These are phyloP conservation scores for Sciaenops ocellatus DNA, from an alignment of 2,797 vertebrate species.

Conservation along the genomic window DNA sequence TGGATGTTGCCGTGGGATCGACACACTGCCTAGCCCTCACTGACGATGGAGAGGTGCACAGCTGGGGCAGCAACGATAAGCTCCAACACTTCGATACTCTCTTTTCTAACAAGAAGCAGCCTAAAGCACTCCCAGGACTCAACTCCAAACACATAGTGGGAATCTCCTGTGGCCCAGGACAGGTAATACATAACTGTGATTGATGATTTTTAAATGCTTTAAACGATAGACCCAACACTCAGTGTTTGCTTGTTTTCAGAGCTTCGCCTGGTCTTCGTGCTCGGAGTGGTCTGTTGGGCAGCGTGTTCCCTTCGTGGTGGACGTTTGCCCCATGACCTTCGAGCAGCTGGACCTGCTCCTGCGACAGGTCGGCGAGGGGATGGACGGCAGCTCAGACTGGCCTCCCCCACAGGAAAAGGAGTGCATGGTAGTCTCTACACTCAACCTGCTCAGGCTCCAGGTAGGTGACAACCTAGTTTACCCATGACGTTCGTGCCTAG, in stretches of 20 bases:
- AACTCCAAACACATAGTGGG: constrained; percentile 97
- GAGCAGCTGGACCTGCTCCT: constrained; percentile 97
- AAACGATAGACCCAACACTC: neutral
- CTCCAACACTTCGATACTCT: constrained; percentile 98
- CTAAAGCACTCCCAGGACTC: constrained; percentile 92
- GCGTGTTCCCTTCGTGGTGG: constrained; percentile 97
- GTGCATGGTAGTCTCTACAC: constrained; percentile 95
- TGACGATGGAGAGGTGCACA: constrained; percentile 97
- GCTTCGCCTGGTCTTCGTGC: constrained; percentile 98
- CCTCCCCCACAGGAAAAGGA: constrained; percentile 98
- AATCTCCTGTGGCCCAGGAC: constrained; percentile 96
- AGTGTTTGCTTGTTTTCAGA: constrained; percentile 79
- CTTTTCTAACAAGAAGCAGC: constrained; percentile 96
- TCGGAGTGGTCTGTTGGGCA: constrained; percentile 98
- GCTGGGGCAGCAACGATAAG: constrained; percentile 99
- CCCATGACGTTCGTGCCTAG: neutral
- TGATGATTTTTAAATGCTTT: neutral
- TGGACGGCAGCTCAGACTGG: constrained; percentile 98
- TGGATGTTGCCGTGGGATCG: constrained; percentile 96
- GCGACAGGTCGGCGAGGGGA: constrained; percentile 96
- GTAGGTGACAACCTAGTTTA: constrained; percentile 71
- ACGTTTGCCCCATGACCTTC: constrained; percentile 95
- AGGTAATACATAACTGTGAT: constrained; percentile 81
- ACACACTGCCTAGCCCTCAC: constrained; percentile 97
- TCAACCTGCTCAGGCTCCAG: constrained; percentile 96